These are phyloP conservation scores for Listronotus oregonensis DNA, from an alignment of 1,140 invertebrate genomes.

Conservation along the genomic window DNA sequence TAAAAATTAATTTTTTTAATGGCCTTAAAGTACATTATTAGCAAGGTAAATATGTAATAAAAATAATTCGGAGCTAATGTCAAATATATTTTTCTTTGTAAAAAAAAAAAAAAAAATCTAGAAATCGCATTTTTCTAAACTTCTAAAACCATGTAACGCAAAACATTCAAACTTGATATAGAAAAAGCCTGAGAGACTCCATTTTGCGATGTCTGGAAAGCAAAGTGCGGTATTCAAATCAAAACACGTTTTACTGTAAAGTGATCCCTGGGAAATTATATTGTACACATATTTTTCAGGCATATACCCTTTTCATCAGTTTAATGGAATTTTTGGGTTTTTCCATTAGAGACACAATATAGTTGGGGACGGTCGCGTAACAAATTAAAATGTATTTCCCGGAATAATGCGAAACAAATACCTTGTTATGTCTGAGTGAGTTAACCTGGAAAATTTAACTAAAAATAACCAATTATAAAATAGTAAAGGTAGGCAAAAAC, in stretches of 20 bases:
- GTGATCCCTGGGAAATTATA: conserved; percentile 28
- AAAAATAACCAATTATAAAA: no score
- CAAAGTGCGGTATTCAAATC: conserved; percentile 31
- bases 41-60: no score
- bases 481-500: no score
- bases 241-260: conserved; percentile 28
- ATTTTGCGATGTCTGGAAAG: conserved; percentile 21
- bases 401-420: no score
- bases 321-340: conserved; percentile 29
- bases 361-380: conserved; percentile 1
- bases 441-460: no score
- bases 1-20: no score
- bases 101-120: no score
- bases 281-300: conserved; percentile 24
- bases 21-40: no score
- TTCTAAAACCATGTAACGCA: conserved; percentile 21
- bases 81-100: no score
- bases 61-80: no score
- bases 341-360: conserved; percentile 28
- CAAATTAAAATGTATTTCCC: conserved; percentile 15
- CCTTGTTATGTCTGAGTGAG: no score
- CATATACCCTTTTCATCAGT: conserved; percentile 26
- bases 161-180: conserved; percentile 20
- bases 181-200: conserved; percentile 21
- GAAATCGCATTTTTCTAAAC: background rate